These are phyloP conservation scores for Epinotia demarniana DNA, from an alignment of 2,888 invertebrate genomes.

Conservation along the genomic window DNA sequence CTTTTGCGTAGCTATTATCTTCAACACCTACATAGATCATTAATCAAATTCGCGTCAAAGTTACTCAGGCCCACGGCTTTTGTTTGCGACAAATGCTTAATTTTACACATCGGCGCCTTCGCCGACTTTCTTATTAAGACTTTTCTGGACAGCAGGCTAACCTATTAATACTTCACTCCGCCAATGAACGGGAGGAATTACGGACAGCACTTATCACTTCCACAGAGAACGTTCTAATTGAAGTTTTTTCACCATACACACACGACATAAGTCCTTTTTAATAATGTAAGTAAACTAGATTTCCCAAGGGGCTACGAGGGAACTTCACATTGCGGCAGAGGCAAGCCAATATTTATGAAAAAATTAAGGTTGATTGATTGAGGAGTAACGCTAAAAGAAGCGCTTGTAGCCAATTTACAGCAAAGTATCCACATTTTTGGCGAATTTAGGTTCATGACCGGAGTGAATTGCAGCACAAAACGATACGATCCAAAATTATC, in stretches of 20 bases:
- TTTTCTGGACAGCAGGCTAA: constrained; percentile 25
- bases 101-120: constrained; percentile 47
- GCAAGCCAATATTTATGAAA: constrained; percentile 43
- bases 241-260: constrained; percentile 7
- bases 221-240: background rate
- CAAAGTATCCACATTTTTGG: constrained; percentile 20
- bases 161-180: background rate
- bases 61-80: constrained; percentile 47
- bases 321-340: constrained; percentile 23
- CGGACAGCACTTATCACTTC: constrained; percentile 8
- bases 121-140: constrained; percentile 39
- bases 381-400: constrained; percentile 27
- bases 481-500: background rate
- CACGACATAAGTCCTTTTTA: constrained; percentile 9
- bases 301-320: constrained; percentile 40
- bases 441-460: constrained; percentile 17
- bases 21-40: constrained; percentile 32
- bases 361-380: constrained; percentile 41
- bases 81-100: constrained; percentile 53
- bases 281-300: constrained; percentile 34
- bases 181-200: background rate
- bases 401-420: constrained; percentile 11
- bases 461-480: background rate
- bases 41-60: constrained; percentile 47
- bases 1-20: constrained; percentile 26